phyloP scores from a whole-genome alignment of 2,888 invertebrate species.

The Melanchra persicariae region DNA sequence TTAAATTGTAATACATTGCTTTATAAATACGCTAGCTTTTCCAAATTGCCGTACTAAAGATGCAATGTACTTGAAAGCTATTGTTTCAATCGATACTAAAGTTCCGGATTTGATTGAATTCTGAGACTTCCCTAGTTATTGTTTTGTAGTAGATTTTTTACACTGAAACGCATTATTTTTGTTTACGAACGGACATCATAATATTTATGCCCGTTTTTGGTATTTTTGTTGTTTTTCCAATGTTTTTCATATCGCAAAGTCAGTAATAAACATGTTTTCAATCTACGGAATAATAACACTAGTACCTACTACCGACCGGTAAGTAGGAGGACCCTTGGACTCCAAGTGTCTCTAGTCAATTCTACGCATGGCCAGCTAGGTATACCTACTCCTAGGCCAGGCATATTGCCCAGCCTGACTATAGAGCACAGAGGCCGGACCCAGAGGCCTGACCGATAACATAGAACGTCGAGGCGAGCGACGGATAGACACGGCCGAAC shows the following conservation, averaged over 20 bases:
- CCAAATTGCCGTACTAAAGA: background rate
- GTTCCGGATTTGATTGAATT: background rate
- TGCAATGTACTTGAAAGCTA: constrained; percentile 12
- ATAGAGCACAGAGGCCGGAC: no score
- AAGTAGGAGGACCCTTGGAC: background rate
- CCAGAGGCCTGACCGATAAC: no score
- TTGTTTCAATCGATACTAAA: background rate
- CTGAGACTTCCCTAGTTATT: constrained; percentile 22
- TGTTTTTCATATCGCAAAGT: background rate
- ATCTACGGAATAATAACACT: background rate
- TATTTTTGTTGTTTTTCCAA: constrained; percentile 24
- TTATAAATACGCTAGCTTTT: background rate
- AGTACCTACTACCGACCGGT: no score
- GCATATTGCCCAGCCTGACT: no score
- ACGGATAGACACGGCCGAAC: no score
- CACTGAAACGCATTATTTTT: constrained; percentile 7
- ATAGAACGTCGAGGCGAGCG: no score
- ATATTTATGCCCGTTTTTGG: constrained; percentile 33
- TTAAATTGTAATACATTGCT: constrained; percentile 9
- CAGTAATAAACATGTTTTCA: constrained; percentile 18
- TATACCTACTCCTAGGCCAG: no score
- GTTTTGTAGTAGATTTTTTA: constrained; percentile 20
- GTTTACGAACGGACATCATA: constrained; percentile 31
- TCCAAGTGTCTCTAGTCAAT: no score
- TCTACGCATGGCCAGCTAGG: no score